Base-by-base conservation (phyloP, 2,888 invertebrate species). In the Dasypolia templi region DNA sequence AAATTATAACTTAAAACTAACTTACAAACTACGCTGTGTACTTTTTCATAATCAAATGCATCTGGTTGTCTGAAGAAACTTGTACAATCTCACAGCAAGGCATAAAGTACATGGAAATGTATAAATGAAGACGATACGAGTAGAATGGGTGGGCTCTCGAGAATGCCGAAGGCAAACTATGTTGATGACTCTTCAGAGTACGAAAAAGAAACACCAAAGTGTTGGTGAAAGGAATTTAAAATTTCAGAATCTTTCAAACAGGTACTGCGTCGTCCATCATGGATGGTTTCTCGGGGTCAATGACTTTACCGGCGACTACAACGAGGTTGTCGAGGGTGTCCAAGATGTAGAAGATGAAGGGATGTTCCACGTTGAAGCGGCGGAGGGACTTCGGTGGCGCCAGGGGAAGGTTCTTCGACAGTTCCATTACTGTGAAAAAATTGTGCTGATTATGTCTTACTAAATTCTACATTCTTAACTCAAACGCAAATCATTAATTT, bases 281-380 rank as follows among this genome's bases (percentile, higher is more conserved):
- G 71, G 80, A 85, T 17, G 87, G 86, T 63, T 80, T 86, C 63
- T 94, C 92, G 1, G 97, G 97, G 74, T 97, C 95, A 32, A 93
- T 94, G 58, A 97, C 92, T 88, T 97, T 97, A 56, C 97, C 97
- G 3, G 97, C 96, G 39, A 97, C 97, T 3, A 97, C 95, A 0
- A 97, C 95, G 35, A 97, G 94, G 75, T 97, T 96, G 81, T 97
- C 96, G 64, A 96, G 90, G 46, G 95, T 94, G 81, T 97, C 97
- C 59, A 97, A 89, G 35, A 97, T 96, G 89, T 97, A 97, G 92
- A 97, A 97, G 72, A 97, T 91, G 92, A 97, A 97, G 0, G 97
- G 97, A 69, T 96, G 97, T 79, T 97, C 97, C 0, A 97, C 96
- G 68, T 93, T 94, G 88, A 97, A 95, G 26, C 90, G 91, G 35